Evolutionary conservation across 2,113 vertebrate species (phyloP).

Genomic region (Xiphias gladius): DNA sequence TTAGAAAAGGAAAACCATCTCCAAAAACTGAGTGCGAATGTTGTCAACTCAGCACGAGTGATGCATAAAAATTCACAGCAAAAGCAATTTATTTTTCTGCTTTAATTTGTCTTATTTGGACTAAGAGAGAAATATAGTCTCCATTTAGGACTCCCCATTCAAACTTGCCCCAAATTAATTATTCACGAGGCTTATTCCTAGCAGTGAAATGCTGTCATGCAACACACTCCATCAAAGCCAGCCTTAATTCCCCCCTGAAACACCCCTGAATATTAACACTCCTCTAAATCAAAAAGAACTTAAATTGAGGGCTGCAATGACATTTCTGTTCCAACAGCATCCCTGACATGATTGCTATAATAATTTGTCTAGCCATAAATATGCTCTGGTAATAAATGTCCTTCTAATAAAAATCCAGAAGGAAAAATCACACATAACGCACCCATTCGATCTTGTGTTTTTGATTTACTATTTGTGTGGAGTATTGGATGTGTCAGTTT

Average conservation of each 20-base stretch:
- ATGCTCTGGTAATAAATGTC: constrained; percentile 52
- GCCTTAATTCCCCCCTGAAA: constrained; percentile 63
- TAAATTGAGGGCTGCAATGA: constrained; percentile 43
- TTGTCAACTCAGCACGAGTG: constrained; percentile 9
- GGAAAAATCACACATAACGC: constrained; percentile 23
- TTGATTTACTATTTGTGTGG: constrained; percentile 57
- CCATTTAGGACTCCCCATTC: constrained; percentile 22
- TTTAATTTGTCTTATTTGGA: constrained; percentile 42
- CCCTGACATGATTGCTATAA: constrained; percentile 55
- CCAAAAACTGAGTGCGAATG: not conserved
- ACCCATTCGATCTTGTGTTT: constrained; percentile 51
- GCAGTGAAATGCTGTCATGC: constrained; percentile 56
- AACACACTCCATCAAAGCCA: constrained; percentile 57
- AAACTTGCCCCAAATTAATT: constrained; percentile 68
- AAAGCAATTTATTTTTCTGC: constrained; percentile 16
- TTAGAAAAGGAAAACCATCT: not conserved
- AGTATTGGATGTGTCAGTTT: constrained; percentile 70
- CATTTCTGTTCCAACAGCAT: constrained; percentile 52
- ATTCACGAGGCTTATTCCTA: constrained; percentile 59
- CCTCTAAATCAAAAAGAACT: constrained; percentile 64
- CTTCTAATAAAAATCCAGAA: constrained; percentile 62
- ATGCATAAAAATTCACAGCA: not conserved
- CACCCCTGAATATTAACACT: constrained; percentile 54
- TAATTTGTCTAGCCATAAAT: constrained; percentile 64
- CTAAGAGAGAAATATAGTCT: constrained; percentile 15